Conservation (phyloP, 1,140 invertebrate genomes). For the Cydia fagiglandana region DNA sequence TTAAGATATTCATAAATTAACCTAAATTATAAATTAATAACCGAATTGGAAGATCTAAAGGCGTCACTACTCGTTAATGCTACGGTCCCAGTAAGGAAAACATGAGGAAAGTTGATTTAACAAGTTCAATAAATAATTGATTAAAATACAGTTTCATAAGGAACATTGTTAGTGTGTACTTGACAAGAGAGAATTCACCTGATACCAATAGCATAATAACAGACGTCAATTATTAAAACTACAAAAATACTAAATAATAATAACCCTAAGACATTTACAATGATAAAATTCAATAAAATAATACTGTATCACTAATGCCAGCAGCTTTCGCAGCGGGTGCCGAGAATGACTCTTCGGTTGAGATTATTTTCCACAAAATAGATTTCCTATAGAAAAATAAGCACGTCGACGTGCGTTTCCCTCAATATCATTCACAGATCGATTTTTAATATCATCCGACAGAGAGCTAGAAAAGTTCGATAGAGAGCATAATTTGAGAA, state of each 20-base stretch:
- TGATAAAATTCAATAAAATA: constrained; percentile 73
- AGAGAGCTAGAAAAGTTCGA: constrained; percentile 48
- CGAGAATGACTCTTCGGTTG: constrained; percentile 39
- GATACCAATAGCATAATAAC: constrained; percentile 39
- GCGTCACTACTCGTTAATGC: constrained; percentile 38
- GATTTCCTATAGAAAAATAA: constrained; percentile 42
- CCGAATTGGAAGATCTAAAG: constrained; percentile 61
- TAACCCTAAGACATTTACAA: constrained; percentile 70
- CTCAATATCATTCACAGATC: constrained; percentile 27
- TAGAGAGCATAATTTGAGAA: constrained; percentile 51
- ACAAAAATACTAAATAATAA: constrained; percentile 56
- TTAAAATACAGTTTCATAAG: constrained; percentile 11
- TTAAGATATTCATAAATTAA: constrained; percentile 63
- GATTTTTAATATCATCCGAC: constrained; percentile 36
- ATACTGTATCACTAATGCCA: constrained; percentile 76
- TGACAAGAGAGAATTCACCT: constrained; percentile 32
- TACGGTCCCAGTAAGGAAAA: neutral
- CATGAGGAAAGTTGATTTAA: neutral
- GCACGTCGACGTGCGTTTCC: constrained; percentile 34
- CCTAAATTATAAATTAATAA: constrained; percentile 71
- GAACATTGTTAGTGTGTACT: constrained; percentile 30
- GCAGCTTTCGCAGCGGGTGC: constrained; percentile 62
- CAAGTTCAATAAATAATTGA: constrained; percentile 31
- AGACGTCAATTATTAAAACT: constrained; percentile 59
- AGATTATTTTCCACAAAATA: constrained; percentile 31